Evolutionary conservation across 2,113 vertebrate species (phyloP).

Genomic region (Erinaceus europaeus): DNA sequence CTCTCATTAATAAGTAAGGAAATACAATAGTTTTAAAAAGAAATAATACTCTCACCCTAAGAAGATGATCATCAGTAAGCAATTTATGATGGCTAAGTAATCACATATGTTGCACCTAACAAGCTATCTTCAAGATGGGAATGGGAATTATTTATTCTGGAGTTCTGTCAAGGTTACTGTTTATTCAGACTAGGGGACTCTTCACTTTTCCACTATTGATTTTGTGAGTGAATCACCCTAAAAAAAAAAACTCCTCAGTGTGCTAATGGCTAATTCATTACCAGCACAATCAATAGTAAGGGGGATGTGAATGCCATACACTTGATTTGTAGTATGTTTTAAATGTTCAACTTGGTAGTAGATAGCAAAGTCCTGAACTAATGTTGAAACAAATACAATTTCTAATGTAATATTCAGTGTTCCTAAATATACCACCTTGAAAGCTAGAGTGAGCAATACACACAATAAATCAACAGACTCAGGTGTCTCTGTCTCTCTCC

Average conservation of each 20-base stretch:
- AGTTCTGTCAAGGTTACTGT: not conserved
- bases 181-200: not conserved
- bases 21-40: too few species aligned
- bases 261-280: conserved; percentile 23
- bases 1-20: too few species aligned
- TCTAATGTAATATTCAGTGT: conserved; percentile 37
- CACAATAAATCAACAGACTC: conserved; percentile 47
- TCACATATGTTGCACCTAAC: conserved; percentile 34
- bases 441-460: conserved; percentile 36
- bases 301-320: conserved; percentile 14
- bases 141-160: conserved; percentile 39
- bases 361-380: conserved; percentile 36
- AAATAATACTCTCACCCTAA: not conserved
- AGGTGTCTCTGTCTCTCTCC: too few species aligned
- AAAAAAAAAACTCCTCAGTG: conserved; percentile 6
- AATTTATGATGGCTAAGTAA: conserved; percentile 3
- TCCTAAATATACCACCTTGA: conserved; percentile 52
- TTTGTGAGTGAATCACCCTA: not conserved
- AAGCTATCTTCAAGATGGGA: conserved; percentile 32
- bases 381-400: conserved; percentile 49
- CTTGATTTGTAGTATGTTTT: conserved; percentile 45
- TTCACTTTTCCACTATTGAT: conserved; percentile 28
- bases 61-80: not conserved
- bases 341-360: conserved; percentile 52
- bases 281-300: not conserved